These are phyloP conservation scores for Umimayanthus chanpuru DNA, from an alignment of 92 coral and sea anemone genomes.

Conservation along the genomic window DNA sequence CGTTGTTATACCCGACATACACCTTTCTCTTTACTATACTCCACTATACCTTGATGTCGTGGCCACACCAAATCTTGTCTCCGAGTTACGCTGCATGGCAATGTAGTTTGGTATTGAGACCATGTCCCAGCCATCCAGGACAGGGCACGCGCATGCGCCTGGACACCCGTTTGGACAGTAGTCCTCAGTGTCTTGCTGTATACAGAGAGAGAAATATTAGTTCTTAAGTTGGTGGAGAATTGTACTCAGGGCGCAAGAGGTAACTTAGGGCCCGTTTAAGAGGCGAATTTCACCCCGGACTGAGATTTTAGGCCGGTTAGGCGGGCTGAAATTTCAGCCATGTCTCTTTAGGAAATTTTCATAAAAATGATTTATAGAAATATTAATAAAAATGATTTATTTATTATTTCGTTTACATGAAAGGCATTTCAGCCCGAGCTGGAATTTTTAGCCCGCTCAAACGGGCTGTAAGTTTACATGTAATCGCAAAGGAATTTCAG, in stretches of 20 bases:
- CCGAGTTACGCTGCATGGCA: conserved; percentile 39
- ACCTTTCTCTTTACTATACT: not conserved
- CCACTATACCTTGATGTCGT: conserved; percentile 26
- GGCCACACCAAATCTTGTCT: conserved; percentile 16
- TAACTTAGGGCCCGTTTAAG: not conserved
- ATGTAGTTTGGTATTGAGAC: conserved; percentile 37
- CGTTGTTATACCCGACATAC: too few species aligned
- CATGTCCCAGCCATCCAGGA: conserved; percentile 44
- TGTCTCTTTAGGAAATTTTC: too few species aligned
- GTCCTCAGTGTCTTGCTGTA: not conserved
- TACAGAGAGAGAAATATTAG: not conserved
- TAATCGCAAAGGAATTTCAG: too few species aligned
- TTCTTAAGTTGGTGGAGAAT: too few species aligned
- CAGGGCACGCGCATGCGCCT: conserved; percentile 82
- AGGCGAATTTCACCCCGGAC: too few species aligned
- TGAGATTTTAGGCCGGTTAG: not conserved
- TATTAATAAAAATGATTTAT: too few species aligned
- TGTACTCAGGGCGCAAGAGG: not conserved
- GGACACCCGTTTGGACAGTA: conserved; percentile 79
- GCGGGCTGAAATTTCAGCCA: too few species aligned
- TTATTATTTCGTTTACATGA: too few species aligned
- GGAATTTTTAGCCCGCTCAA: too few species aligned
- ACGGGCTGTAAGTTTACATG: too few species aligned
- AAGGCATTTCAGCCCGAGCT: too few species aligned
- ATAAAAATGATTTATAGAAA: too few species aligned